Evolutionary conservation across 1,140 invertebrate genomes (phyloP), one percentile per base, ranked within the genome.

Genomic region (Drosophila arawakana): DNA sequence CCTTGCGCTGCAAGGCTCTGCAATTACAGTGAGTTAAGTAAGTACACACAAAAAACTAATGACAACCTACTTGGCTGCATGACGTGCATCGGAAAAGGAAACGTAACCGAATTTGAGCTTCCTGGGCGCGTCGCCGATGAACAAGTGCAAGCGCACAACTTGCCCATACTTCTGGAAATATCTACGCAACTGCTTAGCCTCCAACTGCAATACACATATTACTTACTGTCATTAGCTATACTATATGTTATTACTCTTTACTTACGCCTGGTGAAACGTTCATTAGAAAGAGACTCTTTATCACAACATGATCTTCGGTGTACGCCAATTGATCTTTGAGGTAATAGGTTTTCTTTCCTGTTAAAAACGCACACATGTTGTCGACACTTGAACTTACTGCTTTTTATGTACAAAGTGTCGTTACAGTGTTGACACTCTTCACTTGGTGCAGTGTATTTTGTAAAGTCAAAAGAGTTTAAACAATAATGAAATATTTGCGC

Each of bases 291-390:
- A 91, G 41, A 21, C 84, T 84, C 7, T 73, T 58, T 2, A 91
- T 62, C 3, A 76, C 43, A 3, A 91, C 55, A 47, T 91, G 58
- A 21, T 91, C 88, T 49, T 91, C 88, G 7, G 88, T 91, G 65
- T 81, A 91, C 8, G 71, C 83, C 2, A 77, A 30, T 2, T 37
- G 21, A n/a, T 78, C 60, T 35, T 73, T 78, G 0, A 86, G 65
- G 18, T 73, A 76, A 43, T 66, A 90, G 4, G 80, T 76, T 9
- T 60, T 67, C 7, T 70, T 68, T 0, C 21, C 25, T 30, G 4
- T 4, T 10, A 21, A 2, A 25, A 41, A 0, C 7, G 9, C 9
- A 43, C 11, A 43, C 41, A 43, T 41, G 9, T 11, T 41, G 3
- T 3, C 39, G 10, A 30, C 10, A 3, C 11, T 2, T n/a, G 39